These are phyloP conservation scores for Anser brachyrhynchus DNA, from an alignment of 2,113 vertebrate species.

Conservation along the genomic window DNA sequence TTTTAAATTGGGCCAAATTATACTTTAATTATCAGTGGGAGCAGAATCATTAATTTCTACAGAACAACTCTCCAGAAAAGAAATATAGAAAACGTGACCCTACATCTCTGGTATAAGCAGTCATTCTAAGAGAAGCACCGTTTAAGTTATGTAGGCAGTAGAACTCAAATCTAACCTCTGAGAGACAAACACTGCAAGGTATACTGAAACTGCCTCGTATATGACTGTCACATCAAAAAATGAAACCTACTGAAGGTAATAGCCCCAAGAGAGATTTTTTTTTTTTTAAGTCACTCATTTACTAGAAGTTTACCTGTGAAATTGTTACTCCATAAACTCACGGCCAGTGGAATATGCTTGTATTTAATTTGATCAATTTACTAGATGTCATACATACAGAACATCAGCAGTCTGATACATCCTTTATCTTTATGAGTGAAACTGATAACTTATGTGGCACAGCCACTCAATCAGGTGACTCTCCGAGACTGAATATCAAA, in stretches of 20 bases:
- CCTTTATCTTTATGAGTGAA: background rate
- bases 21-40: background rate
- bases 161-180: background rate
- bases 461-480: constrained; percentile 49
- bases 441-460: constrained; percentile 8
- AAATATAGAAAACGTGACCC: background rate
- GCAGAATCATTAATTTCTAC: background rate
- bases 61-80: background rate
- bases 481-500: constrained; percentile 38
- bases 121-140: background rate
- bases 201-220: background rate
- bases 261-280: background rate
- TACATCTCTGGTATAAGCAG: background rate
- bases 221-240: background rate
- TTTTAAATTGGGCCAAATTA: constrained; percentile 33
- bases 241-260: background rate
- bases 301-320: background rate
- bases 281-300: background rate
- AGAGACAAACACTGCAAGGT: background rate
- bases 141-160: background rate
- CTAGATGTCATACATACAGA: background rate
- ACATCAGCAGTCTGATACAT: background rate
- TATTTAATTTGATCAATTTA: background rate
- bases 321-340: background rate
- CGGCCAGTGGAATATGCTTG: background rate